These are phyloP conservation scores for Drosophila sp. DNA, from an alignment of 1,140 invertebrate genomes.

Conservation along the genomic window DNA sequence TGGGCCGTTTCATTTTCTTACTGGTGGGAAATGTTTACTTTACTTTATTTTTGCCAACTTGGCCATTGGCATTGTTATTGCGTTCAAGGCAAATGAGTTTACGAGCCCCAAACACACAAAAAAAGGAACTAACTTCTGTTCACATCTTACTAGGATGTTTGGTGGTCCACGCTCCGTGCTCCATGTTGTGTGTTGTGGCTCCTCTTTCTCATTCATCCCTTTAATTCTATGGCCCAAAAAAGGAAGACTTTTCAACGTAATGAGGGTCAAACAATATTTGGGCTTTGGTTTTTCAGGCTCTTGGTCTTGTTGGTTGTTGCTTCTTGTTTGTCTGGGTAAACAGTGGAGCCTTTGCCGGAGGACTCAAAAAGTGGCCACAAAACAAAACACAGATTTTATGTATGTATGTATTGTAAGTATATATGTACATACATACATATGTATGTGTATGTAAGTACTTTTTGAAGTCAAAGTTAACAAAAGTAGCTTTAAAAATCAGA, in stretches of 20 bases:
- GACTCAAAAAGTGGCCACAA: conserved; percentile 43
- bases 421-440: background rate
- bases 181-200: conserved; percentile 35
- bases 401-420: conserved; percentile 3
- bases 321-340: conserved; percentile 37
- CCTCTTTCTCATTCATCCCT: conserved; percentile 22
- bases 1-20: conserved; percentile 1
- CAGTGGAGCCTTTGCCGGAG: conserved; percentile 13
- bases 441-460: background rate
- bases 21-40: conserved; percentile 60
- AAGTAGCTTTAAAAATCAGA: background rate
- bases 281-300: conserved; percentile 48
- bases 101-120: conserved; percentile 29
- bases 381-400: conserved; percentile 46
- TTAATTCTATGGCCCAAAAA: conserved; percentile 23
- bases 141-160: conserved; percentile 46
- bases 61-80: conserved; percentile 34
- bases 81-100: conserved; percentile 69
- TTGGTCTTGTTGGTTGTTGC: conserved; percentile 34
- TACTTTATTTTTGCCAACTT: conserved; percentile 55
- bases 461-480: conserved; percentile 1
- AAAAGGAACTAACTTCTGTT: conserved; percentile 62
- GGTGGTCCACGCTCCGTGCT: conserved; percentile 14
- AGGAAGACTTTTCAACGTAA: conserved; percentile 63
- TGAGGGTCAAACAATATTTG: conserved; percentile 76